A percentile compares a stretch with the other conserved stretches of the same genome.
Evolutionary conservation across 2,888 invertebrate species (phyloP).

Genomic region (Andrena trimmerana): DNA sequence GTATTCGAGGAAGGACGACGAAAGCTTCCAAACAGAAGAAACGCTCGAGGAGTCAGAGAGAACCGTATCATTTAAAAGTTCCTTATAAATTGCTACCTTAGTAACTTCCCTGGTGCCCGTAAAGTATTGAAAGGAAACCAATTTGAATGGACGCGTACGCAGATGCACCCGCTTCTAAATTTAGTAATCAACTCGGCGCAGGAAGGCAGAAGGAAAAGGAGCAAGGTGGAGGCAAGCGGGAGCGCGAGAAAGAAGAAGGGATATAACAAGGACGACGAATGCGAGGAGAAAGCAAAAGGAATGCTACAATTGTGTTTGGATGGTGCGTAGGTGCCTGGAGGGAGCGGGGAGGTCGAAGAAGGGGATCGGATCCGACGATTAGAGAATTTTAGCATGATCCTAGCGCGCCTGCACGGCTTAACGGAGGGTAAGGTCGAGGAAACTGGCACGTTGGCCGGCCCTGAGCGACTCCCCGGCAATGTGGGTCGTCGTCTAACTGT

Average conservation of each 20-base stretch:
- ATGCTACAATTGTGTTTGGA: constrained; percentile 17
- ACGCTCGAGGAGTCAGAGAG: not conserved
- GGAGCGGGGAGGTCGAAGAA: not conserved
- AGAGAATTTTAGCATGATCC: constrained; percentile 33
- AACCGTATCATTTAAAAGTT: not conserved
- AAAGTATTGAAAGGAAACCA: not conserved
- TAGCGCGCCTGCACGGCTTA: constrained; percentile 40
- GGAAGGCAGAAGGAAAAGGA: not conserved
- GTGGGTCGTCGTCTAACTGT: constrained; percentile 85
- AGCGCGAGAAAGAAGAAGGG: not conserved
- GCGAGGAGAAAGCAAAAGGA: not conserved
- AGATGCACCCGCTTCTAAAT: not conserved
- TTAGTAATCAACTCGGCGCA: too few species aligned
- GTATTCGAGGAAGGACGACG: not conserved
- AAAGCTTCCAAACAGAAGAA: not conserved
- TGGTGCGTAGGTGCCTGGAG: not conserved
- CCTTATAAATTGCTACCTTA: not conserved
- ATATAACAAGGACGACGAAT: not conserved
- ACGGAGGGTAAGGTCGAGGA: constrained; percentile 73
- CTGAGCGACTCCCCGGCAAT: constrained; percentile 78
- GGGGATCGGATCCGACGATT: constrained; percentile 14
- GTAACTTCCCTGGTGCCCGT: not conserved
- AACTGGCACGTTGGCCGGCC: constrained; percentile 83
- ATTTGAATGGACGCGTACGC: not conserved
- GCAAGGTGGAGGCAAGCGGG: not conserved